A percentile compares a stretch with the other conserved stretches of the same genome.
These are phyloP conservation scores for Melozone crissalis DNA, from an alignment of 2,113 vertebrate species.

Conservation along the genomic window DNA sequence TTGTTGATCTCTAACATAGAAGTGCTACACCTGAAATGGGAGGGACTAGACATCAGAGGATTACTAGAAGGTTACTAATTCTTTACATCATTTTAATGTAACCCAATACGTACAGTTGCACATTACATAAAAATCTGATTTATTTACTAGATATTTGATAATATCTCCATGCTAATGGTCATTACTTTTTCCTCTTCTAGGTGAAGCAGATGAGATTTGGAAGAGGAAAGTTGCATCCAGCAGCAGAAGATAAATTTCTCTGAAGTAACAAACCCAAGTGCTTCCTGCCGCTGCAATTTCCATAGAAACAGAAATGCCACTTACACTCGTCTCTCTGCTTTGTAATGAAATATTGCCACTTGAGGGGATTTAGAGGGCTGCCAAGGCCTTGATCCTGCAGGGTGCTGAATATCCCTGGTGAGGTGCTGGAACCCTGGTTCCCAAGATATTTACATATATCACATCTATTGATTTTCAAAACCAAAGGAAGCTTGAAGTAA, in stretches of 20 bases:
- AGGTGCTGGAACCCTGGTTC: neutral
- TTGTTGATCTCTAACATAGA: neutral
- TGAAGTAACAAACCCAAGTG: neutral
- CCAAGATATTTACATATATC: neutral
- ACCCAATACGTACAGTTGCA: neutral
- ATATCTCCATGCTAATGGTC: neutral
- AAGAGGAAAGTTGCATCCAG: neutral
- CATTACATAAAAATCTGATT: neutral
- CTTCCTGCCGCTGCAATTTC: neutral
- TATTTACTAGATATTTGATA: neutral
- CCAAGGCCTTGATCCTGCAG: neutral
- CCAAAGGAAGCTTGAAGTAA: neutral
- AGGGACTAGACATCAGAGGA: neutral
- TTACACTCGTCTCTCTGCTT: neutral
- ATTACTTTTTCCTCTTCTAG: neutral
- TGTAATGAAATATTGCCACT: neutral
- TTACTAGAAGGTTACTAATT: neutral
- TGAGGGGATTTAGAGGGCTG: neutral
- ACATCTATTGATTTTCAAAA: neutral
- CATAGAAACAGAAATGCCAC: neutral
- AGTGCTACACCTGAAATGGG: neutral
- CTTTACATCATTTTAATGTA: neutral
- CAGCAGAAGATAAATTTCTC: neutral
- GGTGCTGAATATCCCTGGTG: neutral
- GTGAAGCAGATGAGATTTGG: neutral